Evolutionary conservation across 2,797 vertebrate genomes (phyloP).

Genomic region (Numenius phaeopus): DNA sequence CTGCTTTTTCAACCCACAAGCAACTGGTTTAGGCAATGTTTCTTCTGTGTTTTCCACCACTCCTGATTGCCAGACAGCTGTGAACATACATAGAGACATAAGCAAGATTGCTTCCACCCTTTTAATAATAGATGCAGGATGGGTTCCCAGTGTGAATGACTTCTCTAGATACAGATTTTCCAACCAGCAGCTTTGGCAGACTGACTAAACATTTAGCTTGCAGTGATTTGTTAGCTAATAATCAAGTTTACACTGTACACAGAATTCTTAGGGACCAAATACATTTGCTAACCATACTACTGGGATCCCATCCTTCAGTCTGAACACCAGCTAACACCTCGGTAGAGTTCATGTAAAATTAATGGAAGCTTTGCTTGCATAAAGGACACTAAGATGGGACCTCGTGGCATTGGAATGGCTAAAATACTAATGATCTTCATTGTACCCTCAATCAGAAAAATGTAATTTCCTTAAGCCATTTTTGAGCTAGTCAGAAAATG

Average conservation of each 20-base stretch:
- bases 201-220: not conserved
- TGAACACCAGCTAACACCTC: not conserved
- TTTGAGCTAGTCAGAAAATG: not conserved
- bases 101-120: constrained; percentile 45
- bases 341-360: not conserved
- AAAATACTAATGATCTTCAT: not conserved
- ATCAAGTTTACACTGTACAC: not conserved
- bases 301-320: not conserved
- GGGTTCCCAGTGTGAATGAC: constrained; percentile 35
- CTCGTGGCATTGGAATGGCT: not conserved
- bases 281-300: not conserved
- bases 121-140: constrained; percentile 36
- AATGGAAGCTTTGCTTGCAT: not conserved
- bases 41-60: constrained; percentile 40
- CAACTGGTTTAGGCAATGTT: constrained; percentile 64
- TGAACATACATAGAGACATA: constrained; percentile 50
- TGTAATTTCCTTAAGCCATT: not conserved
- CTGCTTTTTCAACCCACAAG: constrained; percentile 67
- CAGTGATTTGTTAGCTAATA: constrained; percentile 24
- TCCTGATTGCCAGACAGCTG: constrained; percentile 43
- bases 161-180: constrained; percentile 30
- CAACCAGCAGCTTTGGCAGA: constrained; percentile 12
- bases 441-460: not conserved
- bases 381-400: not conserved
- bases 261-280: not conserved